These are phyloP conservation scores for Lasioglossum figueresi DNA, from an alignment of 2,888 invertebrate species.

Conservation along the genomic window DNA sequence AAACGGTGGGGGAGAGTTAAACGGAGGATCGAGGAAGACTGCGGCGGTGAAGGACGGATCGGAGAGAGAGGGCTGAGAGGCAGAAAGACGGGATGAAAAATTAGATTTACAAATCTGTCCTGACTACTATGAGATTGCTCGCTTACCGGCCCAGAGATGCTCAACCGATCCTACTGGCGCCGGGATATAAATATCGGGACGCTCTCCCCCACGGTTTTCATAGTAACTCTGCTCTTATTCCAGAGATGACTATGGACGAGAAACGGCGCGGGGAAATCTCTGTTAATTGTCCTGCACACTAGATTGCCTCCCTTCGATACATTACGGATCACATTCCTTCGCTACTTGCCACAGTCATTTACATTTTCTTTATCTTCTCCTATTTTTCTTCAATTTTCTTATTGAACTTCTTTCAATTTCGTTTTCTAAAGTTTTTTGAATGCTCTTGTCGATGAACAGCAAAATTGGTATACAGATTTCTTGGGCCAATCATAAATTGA, in stretches of 20 bases:
- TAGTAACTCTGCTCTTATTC: neutral
- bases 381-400: too few relatives aligned
- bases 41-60: slow-evolving; percentile 54
- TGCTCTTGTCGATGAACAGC: too few relatives aligned
- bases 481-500: too few relatives aligned
- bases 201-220: neutral
- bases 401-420: too few relatives aligned
- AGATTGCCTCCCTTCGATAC: neutral
- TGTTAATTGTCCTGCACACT: neutral
- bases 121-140: slow-evolving; percentile 78
- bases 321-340: neutral
- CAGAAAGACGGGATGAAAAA: slow-evolving; percentile 79
- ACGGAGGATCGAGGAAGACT: slow-evolving; percentile 56
- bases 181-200: slow-evolving; percentile 40
- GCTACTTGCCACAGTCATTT: too few relatives aligned
- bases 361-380: neutral
- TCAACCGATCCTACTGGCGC: slow-evolving; percentile 59
- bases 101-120: slow-evolving; percentile 82
- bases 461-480: too few relatives aligned
- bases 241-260: neutral
- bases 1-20: slow-evolving; percentile 41
- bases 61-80: slow-evolving; percentile 59
- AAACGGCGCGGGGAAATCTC: neutral
- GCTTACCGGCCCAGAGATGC: slow-evolving; percentile 67
- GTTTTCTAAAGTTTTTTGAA: too few relatives aligned